These are phyloP conservation scores for Galerucella calmariensis DNA, from an alignment of 2,888 invertebrate genomes.

Conservation along the genomic window DNA sequence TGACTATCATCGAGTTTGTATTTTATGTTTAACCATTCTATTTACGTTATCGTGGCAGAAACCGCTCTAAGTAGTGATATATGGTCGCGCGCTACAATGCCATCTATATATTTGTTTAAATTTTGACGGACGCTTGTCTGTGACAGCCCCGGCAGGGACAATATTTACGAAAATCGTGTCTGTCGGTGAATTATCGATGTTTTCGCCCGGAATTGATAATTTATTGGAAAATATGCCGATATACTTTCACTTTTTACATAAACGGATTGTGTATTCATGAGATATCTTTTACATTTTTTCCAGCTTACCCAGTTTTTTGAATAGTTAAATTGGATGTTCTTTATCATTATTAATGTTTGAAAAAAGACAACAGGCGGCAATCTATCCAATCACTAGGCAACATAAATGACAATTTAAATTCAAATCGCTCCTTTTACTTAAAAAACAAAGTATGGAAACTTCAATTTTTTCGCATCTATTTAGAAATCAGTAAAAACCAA, in stretches of 20 bases:
- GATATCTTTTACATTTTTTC: background rate
- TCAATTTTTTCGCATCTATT: no score
- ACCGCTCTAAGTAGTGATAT: conserved; percentile 41
- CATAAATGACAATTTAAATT: no score
- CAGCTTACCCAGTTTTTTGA: no score
- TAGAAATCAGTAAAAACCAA: no score
- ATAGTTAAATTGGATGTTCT: no score
- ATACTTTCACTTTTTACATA: background rate
- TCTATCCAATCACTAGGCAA: no score
- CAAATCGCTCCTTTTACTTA: no score
- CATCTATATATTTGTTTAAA: conserved; percentile 43
- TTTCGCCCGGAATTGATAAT: conserved; percentile 13
- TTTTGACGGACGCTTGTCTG: conserved; percentile 41
- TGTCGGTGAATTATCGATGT: conserved; percentile 23
- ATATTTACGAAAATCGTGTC: conserved; percentile 27
- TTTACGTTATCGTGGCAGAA: conserved; percentile 48
- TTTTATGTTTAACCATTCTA: conserved; percentile 52
- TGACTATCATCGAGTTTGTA: conserved; percentile 41
- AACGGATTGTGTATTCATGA: background rate
- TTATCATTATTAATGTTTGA: no score
- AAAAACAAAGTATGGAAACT: no score
- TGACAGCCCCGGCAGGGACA: conserved; percentile 33
- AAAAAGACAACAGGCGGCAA: no score
- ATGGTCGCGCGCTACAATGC: conserved; percentile 35
- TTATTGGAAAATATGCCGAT: conserved; percentile 11